Base-by-base conservation (phyloP, 2,113 vertebrate species). In the Colinus virginianus region DNA sequence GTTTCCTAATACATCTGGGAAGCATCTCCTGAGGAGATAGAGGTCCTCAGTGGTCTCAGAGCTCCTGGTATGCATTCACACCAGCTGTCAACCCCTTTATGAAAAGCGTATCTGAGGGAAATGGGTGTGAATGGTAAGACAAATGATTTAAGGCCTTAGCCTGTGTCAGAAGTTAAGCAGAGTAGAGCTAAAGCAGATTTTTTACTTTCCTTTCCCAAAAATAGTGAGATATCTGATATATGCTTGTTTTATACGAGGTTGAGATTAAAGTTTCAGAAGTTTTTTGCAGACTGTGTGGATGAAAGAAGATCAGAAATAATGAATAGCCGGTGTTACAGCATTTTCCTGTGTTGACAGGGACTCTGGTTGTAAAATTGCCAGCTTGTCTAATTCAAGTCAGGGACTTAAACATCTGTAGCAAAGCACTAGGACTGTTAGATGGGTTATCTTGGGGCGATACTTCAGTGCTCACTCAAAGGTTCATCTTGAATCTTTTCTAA, bases 151-250 rank as follows among this genome's bases (percentile, higher is more conserved):
- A 67, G 78, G 4, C 32, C 75, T 46, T 34, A 89, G 28, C 7
- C 36, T 59, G 28, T 55, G 42, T 67, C 43, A 51, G 46, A 71
- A 93, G 26, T 70, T 58, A 75, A 74, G 34, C 45, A 42, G 74
- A 7, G 6, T 75, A 53, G 53, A 74, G 16, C 43, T 59, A 71
- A 87, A 9, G 4, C 28, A 38, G 26, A 15, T n/a, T 77, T 88
- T 64, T 69, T 86, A 6, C 69, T 89, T 75, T 48, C 7, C 26
- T 59, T 64, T 71, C 34, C 69, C 10, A 36, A 51, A 77, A 72
- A 45, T 9, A 16, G 2, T 0, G 1, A 53, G 25, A 53, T 13
- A 49, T 20, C 18, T 71, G 25, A 66, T 56, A 46, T 2, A 13
- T 67, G 21, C 51, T 67, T 75, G 42, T 75, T 81, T 14, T 12